Percentiles rank a stretch among this genome's conserved stretches.
Evolutionary conservation across 2,797 vertebrate species (phyloP).

Genomic region (Acrossocheilus fasciatus): DNA sequence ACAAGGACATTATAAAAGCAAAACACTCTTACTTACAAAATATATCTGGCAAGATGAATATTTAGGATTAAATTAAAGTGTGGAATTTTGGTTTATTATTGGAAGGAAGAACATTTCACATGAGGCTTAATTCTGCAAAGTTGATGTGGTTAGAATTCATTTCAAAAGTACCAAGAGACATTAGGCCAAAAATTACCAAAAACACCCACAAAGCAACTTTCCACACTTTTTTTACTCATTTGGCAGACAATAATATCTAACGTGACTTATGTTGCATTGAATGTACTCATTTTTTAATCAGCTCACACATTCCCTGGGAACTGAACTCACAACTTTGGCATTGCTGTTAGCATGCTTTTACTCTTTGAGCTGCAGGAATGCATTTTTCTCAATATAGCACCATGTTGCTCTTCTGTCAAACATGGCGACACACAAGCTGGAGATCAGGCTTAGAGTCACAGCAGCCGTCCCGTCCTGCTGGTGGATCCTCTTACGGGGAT

Average conservation of each 20-base stretch:
- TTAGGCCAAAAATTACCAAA: not conserved
- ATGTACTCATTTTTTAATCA: not conserved
- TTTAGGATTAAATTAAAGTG: not conserved
- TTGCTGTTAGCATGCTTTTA: not conserved
- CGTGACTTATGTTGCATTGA: not conserved
- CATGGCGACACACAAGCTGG: not conserved
- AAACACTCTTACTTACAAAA: not conserved
- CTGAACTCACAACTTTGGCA: not conserved
- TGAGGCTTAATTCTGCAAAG: not conserved
- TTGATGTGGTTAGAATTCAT: not conserved
- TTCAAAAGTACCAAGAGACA: not conserved
- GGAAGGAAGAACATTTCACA: not conserved
- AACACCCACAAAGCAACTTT: not conserved
- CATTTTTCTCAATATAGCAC: not conserved
- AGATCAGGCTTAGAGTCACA: not conserved
- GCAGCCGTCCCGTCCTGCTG: not conserved
- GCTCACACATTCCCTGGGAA: not conserved
- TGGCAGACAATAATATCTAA: not conserved
- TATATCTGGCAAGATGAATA: not conserved
- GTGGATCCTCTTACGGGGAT: conserved; percentile 37
- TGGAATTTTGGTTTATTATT: not conserved
- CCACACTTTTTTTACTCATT: not conserved
- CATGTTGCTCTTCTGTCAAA: not conserved
- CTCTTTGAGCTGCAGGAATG: not conserved
- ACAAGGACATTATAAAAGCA: not conserved